Evolutionary conservation across 1,140 invertebrate species (phyloP), one percentile per base, ranked within the genome.

Genomic region (Heliothis virescens): DNA sequence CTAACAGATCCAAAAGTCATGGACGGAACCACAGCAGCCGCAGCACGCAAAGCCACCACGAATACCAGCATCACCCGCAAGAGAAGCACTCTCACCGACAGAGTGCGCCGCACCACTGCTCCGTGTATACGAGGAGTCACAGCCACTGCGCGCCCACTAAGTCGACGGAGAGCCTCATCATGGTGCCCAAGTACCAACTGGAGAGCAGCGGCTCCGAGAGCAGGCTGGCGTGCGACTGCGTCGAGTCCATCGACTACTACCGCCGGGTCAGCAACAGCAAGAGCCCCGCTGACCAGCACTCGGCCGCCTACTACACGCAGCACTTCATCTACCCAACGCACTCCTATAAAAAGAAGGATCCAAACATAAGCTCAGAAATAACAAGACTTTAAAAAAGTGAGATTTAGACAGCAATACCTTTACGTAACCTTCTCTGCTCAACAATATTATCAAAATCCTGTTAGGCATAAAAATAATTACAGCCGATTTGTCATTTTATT

Each of bases 161-260:
- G 90, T 98, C 97, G 2, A 97, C 97, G 0, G 97, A 98, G 89
- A 97, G 96, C 86, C 92, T 98, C 13, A 92, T 98, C 15, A 95
- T 96, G 4, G 95, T 96, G 13, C 95, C 96, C 1, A 96, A 96
- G 83, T 96, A 96, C 83, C 94, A 95, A 55, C 88, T 96, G 55
- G 95, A 96, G 59, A 95, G 94, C 47, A 96, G 95, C 55, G 91
- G 96, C 41, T 96, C 96, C 0, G 96, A 97, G 83, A 96, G 95
- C 0, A 96, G 96, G 81, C 83, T 96, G 0, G 96, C 96, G 48
- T 97, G 96, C 86, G 97, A 97, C 62, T 97, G 96, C 85, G 91
- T 96, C 7, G 96, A 97, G 53, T 89, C 89, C 0, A 82, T 94
- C 34, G 91, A 93, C 16, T 92, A 95, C 53, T 95, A 95, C 79